Evolutionary conservation across 2,888 invertebrate genomes (phyloP).

Genomic region (Eupithecia subfuscata): DNA sequence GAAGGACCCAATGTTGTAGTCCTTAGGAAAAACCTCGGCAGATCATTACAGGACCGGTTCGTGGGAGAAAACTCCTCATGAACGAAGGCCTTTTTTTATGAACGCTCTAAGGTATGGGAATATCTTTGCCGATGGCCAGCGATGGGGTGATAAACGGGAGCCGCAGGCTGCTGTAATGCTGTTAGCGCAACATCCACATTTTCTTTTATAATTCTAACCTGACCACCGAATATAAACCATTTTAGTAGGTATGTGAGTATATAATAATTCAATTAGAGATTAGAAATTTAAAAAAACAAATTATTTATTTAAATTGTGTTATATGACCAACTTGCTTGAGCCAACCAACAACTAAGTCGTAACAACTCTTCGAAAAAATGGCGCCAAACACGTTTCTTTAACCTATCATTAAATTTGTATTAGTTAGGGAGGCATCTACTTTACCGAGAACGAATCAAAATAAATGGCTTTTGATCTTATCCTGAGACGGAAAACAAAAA

Average conservation of each 20-base stretch:
- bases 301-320: background rate
- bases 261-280: background rate
- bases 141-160: background rate
- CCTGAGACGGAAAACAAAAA: constrained; percentile 4
- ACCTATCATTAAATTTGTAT: constrained; percentile 15
- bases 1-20: background rate
- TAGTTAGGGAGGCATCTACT: constrained; percentile 11
- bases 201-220: background rate
- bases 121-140: background rate
- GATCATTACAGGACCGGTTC: background rate
- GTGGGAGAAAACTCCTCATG: background rate
- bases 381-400: constrained; percentile 19
- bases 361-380: constrained; percentile 12
- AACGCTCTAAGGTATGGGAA: background rate
- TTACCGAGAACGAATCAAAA: constrained; percentile 8
- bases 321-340: background rate
- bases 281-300: background rate
- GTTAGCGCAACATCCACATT: background rate
- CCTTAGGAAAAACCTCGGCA: background rate
- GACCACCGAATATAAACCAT: background rate
- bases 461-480: constrained; percentile 13
- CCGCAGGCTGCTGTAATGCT: background rate
- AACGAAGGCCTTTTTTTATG: background rate
- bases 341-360: background rate
- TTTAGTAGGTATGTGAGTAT: too few relatives aligned